Base-by-base conservation (phyloP, 2,113 vertebrate species). In the Syngnathoides biaculeatus region DNA sequence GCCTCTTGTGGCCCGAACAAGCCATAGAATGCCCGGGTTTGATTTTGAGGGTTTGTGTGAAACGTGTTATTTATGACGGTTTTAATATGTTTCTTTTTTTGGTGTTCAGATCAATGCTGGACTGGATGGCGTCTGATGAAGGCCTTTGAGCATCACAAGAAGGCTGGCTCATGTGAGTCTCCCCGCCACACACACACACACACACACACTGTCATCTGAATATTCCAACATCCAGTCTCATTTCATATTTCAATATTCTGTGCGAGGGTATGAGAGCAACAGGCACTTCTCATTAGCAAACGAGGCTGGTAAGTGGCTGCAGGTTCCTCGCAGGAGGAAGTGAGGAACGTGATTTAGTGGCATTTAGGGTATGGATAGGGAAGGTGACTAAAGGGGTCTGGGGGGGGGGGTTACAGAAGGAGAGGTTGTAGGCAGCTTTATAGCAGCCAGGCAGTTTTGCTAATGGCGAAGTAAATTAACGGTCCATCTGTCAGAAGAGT, bases 401-500 rank as follows among this genome's bases (percentile, higher is more conserved):
- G 35, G 17, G 42, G n/a, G n/a, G 73, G 73, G 80, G 77, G 84
- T 81, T 83, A 56, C 24, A 59, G 64, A 58, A 58, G 35, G 58
- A 2, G 39, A 39, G 19, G 24, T 19, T 26, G 19, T 50, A 14
- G 55, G 39, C 26, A 39, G 30, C 67, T 62, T 65, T 74, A 78
- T 56, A 61, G 62, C 50, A 74, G 60, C 15, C 39, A 61, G 40
- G n/a, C 39, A 64, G 69, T 60, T 60, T 68, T 80, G 87, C 84
- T 86, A 87, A 86, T 87, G 84, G 86, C 67, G 84, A 84, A 85
- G 82, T 87, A 88, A 90, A 89, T 90, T 87, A 88, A 43, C 87
- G 83, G 84, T 75, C 84, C 89, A 90, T 90, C 90, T 90, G 90
- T 90, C 75, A 77, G 79, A 72, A 85, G 67, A 74, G 83, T 68